Evolutionary conservation across 2,113 vertebrate species (phyloP).

Genomic region (Toxotes jaculatrix): DNA sequence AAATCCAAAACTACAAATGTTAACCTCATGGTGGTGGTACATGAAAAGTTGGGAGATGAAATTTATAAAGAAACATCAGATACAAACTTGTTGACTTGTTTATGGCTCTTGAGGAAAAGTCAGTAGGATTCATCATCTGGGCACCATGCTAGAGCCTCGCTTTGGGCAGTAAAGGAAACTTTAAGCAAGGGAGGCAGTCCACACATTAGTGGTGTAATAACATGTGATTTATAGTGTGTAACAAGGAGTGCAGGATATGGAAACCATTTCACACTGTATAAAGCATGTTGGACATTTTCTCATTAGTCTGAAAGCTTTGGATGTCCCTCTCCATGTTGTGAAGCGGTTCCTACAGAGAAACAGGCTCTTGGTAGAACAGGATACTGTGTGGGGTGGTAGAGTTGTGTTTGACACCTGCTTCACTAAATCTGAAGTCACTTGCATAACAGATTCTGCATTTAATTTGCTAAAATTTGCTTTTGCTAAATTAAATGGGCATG

Average conservation of each 20-base stretch:
- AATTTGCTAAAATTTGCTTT: constrained; percentile 15
- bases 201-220: not conserved
- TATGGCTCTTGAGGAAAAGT: too few relatives aligned
- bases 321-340: not conserved
- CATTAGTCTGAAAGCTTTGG: not conserved
- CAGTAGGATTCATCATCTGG: too few relatives aligned
- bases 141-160: too few relatives aligned
- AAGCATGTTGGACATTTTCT: not conserved
- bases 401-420: not conserved
- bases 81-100: too few relatives aligned
- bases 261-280: not conserved
- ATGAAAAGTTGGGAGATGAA: too few relatives aligned
- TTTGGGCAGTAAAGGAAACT: not conserved
- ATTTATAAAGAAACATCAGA: too few relatives aligned
- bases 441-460: not conserved
- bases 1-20: too few relatives aligned
- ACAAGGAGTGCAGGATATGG: not conserved
- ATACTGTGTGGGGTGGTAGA: not conserved
- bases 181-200: not conserved
- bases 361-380: not conserved
- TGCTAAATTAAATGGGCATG: constrained; percentile 11
- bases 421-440: not conserved
- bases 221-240: not conserved
- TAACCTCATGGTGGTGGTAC: too few relatives aligned
- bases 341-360: constrained; percentile 2